phyloP scores from a whole-genome alignment of 1,140 invertebrate species.

The Diorhabda elongata region DNA sequence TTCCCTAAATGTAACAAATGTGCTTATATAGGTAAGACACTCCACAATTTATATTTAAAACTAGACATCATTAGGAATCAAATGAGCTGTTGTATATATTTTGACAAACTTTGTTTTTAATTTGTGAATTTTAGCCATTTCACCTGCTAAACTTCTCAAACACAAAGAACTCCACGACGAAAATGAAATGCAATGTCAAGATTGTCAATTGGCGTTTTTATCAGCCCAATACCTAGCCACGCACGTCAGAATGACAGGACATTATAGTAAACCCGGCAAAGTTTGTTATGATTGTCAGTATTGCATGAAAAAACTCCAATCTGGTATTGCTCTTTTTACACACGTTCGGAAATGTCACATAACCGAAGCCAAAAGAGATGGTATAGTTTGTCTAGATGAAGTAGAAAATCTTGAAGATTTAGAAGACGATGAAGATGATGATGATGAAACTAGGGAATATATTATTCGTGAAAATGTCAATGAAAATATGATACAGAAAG shows the following conservation, averaged over 20 bases:
- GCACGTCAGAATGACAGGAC: slow-evolving; percentile 56
- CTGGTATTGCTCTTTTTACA: slow-evolving; percentile 61
- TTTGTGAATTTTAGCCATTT: slow-evolving; percentile 46
- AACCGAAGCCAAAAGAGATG: slow-evolving; percentile 56
- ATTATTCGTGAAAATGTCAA: slow-evolving; percentile 10
- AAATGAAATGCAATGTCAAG: slow-evolving; percentile 48
- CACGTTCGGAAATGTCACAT: slow-evolving; percentile 63
- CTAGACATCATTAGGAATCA: too few species aligned
- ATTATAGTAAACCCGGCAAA: slow-evolving; percentile 47
- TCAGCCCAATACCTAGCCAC: slow-evolving; percentile 49
- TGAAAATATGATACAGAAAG: slow-evolving; percentile 10
- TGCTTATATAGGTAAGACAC: slow-evolving; percentile 57
- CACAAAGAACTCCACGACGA: slow-evolving; percentile 59
- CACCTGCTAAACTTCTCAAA: slow-evolving; percentile 60
- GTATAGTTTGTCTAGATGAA: slow-evolving; percentile 56
- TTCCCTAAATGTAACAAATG: slow-evolving; percentile 76
- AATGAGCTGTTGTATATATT: too few species aligned
- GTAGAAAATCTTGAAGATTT: slow-evolving; percentile 53
- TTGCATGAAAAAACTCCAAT: slow-evolving; percentile 61
- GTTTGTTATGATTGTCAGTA: slow-evolving; percentile 59
- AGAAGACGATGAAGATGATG: slow-evolving; percentile 40
- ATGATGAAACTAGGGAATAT: slow-evolving; percentile 25
- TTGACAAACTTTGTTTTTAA: too few species aligned
- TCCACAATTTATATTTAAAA: neutral
- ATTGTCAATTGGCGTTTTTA: slow-evolving; percentile 53